Evolutionary conservation across 2,797 vertebrate species (phyloP), one percentile per base, ranked within the genome.

Genomic region (Pteronotus mesoamericanus): DNA sequence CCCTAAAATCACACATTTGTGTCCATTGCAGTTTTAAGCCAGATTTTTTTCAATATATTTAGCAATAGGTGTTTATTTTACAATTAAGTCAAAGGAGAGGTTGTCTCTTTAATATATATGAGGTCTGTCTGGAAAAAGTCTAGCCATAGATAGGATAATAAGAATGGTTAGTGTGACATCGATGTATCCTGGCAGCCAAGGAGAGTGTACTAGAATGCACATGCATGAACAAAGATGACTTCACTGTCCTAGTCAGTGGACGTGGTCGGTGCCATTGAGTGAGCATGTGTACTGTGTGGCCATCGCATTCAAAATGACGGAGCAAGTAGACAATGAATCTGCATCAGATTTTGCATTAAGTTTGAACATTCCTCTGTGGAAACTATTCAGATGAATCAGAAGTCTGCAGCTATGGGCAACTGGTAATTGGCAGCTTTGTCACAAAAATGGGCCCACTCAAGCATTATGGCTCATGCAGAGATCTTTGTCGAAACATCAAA

Each of bases 31-130:
- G 3, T 88, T 86, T 59, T 87, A 80, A 85, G 42, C 34, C 61
- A 83, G 3, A 74, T 89, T 90, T 11, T 11, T 74, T 10, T 83
- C 57, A 89, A 37, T 79, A 29, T 79, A 39, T 64, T 83, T 93
- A 68, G 39, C 39, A 86, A 16, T 84, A 37, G 71, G 24, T 59
- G 22, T 94, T 72, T 93, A 55, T 44, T 95, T 95, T 66, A n/a
- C 3, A 92, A 12, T 32, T 75, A 86, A 89, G 89, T 77, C 84
- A 89, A 57, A 95, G 48, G 39, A 74, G 24, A 89, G 34, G 18
- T 14, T 96, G 18, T 61, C 34, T 39, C 39, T 84, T 95, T 95
- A 93, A 90, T 94, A n/a, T 94, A n/a, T 69, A 18, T n/a, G 29
- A n/a, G 61, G 61, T 64, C 5, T 64, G 61, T 14, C 61, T 15